Percentiles rank a stretch among this genome's conserved stretches.
These are phyloP conservation scores for Pardosa pseudoannulata DNA, from an alignment of 2,888 invertebrate species.

Conservation along the genomic window DNA sequence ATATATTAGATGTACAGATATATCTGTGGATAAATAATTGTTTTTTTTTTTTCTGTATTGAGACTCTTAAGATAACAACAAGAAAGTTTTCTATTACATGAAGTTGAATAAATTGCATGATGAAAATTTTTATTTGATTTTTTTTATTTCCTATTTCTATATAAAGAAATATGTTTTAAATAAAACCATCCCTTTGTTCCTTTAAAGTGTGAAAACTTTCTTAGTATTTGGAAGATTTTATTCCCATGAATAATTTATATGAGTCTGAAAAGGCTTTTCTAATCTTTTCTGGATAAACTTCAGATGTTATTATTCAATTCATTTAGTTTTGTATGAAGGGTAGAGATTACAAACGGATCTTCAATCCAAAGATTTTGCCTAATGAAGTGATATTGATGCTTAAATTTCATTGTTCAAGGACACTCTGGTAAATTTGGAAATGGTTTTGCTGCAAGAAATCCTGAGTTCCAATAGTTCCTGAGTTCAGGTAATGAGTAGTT, in stretches of 20 bases:
- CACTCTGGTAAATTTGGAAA: too few relatives aligned
- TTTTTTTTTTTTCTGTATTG: too few relatives aligned
- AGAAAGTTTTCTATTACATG: too few relatives aligned
- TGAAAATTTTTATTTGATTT: neutral
- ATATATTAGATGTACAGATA: too few relatives aligned
- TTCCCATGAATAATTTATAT: slow-evolving; percentile 9
- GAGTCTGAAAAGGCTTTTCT: neutral
- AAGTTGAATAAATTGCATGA: neutral
- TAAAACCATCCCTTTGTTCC: slow-evolving; percentile 10
- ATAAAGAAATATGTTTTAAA: neutral
- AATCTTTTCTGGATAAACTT: slow-evolving; percentile 9
- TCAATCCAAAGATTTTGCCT: neutral
- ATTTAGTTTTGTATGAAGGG: neutral
- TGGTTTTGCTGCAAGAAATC: too few relatives aligned
- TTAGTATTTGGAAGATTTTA: neutral
- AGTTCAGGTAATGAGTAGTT: too few relatives aligned
- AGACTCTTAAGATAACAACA: too few relatives aligned
- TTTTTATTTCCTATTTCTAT: neutral
- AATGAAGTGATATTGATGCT: slow-evolving; percentile 1
- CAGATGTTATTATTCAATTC: slow-evolving; percentile 15
- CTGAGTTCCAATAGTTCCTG: too few relatives aligned
- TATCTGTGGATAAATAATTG: too few relatives aligned
- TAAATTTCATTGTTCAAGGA: too few relatives aligned
- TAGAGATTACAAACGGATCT: neutral
- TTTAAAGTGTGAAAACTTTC: slow-evolving; percentile 6